Percentiles rank a stretch among this genome's conserved stretches.
Conservation (phyloP, 2,113 vertebrate species). For the Bos indicus region DNA sequence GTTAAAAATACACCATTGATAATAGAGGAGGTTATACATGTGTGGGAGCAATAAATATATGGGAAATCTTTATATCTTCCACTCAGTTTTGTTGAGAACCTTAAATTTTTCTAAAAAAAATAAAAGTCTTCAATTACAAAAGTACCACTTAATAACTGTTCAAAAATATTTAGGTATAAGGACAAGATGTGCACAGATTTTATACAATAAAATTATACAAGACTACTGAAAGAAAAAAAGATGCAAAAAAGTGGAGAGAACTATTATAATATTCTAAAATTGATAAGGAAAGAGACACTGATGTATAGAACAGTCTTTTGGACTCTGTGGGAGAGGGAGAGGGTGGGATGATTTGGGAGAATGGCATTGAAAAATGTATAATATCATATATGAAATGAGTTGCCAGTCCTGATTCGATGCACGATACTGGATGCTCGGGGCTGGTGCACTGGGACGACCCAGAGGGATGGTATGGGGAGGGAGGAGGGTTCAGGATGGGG, state of each 20-base stretch:
- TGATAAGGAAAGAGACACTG: background rate
- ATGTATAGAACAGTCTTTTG: too few species aligned
- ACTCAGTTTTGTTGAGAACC: background rate
- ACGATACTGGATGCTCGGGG: too few species aligned
- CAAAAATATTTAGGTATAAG: background rate
- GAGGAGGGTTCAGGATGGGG: too few species aligned
- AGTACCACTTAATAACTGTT: background rate
- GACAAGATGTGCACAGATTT: background rate
- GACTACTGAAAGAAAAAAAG: background rate
- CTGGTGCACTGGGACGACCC: too few species aligned
- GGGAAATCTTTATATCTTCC: background rate
- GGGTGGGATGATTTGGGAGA: too few species aligned
- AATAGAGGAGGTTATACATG: background rate
- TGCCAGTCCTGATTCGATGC: too few species aligned
- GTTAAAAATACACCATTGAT: background rate
- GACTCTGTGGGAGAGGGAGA: too few species aligned
- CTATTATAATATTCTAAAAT: background rate
- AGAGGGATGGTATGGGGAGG: too few species aligned
- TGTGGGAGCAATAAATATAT: background rate
- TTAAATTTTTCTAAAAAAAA: background rate
- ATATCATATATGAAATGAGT: too few species aligned
- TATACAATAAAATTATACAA: background rate
- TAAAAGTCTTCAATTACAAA: background rate
- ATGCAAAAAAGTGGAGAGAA: background rate
- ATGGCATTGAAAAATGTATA: too few species aligned